Percentiles rank a stretch among this genome's conserved stretches.
phyloP scores from a whole-genome alignment of 2,797 vertebrate species.

The Sebastes cheni region DNA sequence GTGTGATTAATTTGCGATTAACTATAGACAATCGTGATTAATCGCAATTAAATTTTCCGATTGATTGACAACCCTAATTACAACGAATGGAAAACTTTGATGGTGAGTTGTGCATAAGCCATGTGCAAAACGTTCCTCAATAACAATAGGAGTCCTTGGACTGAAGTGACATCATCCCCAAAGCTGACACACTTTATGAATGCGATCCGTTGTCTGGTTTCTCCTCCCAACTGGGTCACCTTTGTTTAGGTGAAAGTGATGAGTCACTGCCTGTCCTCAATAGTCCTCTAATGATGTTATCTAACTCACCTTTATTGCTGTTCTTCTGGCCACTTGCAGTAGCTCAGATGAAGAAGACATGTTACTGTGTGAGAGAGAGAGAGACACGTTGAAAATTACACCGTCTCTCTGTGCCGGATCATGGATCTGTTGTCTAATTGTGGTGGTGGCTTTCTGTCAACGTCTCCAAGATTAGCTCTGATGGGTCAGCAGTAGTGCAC shows the following conservation, averaged over 20 bases:
- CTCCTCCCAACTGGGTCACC: slow-evolving; percentile 30
- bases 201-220: slow-evolving; percentile 8
- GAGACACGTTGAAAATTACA: neutral
- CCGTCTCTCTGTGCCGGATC: neutral
- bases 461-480: slow-evolving; percentile 25
- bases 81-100: neutral
- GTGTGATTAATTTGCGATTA: too few species aligned
- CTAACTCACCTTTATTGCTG: slow-evolving; percentile 28
- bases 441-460: slow-evolving; percentile 5
- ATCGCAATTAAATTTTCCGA: too few species aligned
- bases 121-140: neutral
- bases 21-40: too few species aligned
- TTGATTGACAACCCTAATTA: neutral
- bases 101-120: neutral
- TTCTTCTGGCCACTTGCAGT: neutral
- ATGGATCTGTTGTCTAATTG: neutral
- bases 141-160: neutral
- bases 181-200: slow-evolving; percentile 4
- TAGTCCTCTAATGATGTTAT: slow-evolving; percentile 33
- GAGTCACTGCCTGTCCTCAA: slow-evolving; percentile 37
- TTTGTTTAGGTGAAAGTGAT: slow-evolving; percentile 40
- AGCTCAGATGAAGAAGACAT: neutral
- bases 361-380: too few species aligned
- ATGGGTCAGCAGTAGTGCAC: slow-evolving; percentile 12
- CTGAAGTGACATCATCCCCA: slow-evolving; percentile 21